A percentile compares a stretch with the other conserved stretches of the same genome.
Conservation (phyloP, 1,140 invertebrate species). For the Hetaerina americana region DNA sequence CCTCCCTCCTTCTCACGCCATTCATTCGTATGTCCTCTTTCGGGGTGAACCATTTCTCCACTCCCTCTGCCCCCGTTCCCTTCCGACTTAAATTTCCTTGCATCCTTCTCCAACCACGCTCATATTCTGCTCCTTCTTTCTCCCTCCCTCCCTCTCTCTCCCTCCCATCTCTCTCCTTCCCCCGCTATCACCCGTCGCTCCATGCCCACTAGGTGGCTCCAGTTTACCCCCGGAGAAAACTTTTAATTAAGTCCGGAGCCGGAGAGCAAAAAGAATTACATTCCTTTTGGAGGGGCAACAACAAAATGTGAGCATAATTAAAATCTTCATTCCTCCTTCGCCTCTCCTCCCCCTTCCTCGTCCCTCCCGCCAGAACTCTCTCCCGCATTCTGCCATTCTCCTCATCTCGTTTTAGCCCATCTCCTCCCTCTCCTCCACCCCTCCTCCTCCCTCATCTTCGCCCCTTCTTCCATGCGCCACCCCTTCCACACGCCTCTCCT, state of each 20-base stretch:
- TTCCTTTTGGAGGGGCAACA: not conserved
- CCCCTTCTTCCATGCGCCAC: not conserved
- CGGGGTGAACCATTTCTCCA: no score
- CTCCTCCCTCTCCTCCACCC: not conserved
- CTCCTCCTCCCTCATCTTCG: not conserved
- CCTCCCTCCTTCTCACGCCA: no score
- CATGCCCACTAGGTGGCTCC: not conserved
- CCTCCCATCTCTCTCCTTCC: not conserved
- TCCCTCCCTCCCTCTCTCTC: not conserved
- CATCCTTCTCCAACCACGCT: no score
- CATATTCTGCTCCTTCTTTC: no score
- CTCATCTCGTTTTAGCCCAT: no score
- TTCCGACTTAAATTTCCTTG: no score
- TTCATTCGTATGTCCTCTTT: no score
- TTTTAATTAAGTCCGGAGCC: not conserved
- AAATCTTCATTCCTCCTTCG: not conserved
- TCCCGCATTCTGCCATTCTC: no score
- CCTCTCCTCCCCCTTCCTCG: not conserved
- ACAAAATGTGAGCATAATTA: not conserved
- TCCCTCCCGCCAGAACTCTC: not conserved
- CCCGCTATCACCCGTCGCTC: not conserved
- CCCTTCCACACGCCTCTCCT: no score
- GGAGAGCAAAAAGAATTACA: not conserved
- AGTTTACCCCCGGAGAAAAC: not conserved
- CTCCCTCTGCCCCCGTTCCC: no score